Base-by-base conservation (phyloP, 2,113 vertebrate species). In the Antechinus flavipes region DNA sequence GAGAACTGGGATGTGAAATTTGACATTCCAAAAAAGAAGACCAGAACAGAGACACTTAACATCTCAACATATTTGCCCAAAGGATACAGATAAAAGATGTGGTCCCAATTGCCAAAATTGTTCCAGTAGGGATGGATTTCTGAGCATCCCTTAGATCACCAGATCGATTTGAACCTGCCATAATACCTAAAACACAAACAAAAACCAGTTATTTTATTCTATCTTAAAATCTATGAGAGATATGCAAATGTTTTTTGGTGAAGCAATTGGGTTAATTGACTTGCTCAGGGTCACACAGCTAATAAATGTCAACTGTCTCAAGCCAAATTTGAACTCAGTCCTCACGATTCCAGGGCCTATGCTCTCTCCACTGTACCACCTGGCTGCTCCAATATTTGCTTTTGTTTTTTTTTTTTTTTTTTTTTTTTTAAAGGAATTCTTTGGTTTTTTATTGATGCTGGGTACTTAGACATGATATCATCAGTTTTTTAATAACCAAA, bases 61-160 rank as follows among this genome's bases (percentile, higher is more conserved):
- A 0, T 24, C 27, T 12, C 53, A 49, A 11, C 0, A 54, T 22
- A 8, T 54, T 35, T 27, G 8, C 95, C n/a, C 35, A 42, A 96
- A 99, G 99, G 99, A 99, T 99, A 99, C 99, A 99, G 97, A 99
- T 99, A 96, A 99, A 96, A 93, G 99, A 99, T 0, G 99, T 99
- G 76, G 99, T 99, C 93, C 98, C 98, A 23, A 99, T 99, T 93
- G 99, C 99, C 97, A 99, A 94, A 97, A 99, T 99, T 96, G 99
- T 99, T 94, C 99, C 99, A 1, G 99, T 99, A 94, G 99, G 99
- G 97, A 99, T 99, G 90, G 99, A 99, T 97, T 99, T 99, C 98
- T 99, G 99, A 56, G 99, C 99, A 26, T 99, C 99, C 96, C 98
- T 98, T 96, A 99, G 98, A 98, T 99, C 99, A 92, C 99, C 99